Percentiles rank a stretch among this genome's conserved stretches.
Conservation (phyloP, 2,797 vertebrate genomes). For the Selene dorsalis region DNA sequence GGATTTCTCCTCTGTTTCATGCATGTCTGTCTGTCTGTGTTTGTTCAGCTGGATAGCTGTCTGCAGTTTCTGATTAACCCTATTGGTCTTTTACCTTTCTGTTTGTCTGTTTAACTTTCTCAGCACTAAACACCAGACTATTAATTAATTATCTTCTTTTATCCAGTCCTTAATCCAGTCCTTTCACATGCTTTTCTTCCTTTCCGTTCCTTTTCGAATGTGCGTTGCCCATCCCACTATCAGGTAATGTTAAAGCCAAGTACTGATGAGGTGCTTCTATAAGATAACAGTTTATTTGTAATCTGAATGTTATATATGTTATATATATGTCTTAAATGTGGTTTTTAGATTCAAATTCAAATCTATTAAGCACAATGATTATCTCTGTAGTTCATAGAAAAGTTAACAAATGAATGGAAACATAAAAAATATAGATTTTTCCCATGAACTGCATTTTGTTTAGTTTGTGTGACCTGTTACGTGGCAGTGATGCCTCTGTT, state of each 20-base stretch:
- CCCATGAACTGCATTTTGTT: background rate
- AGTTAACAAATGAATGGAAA: background rate
- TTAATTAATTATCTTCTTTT: background rate
- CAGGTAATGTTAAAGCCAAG: background rate
- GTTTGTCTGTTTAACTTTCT: background rate
- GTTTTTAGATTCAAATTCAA: background rate
- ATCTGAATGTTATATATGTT: too few relatives aligned
- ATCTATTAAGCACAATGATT: background rate
- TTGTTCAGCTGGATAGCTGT: conserved; percentile 12
- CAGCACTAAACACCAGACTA: background rate
- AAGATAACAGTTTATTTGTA: too few relatives aligned
- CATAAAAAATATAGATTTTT: background rate
- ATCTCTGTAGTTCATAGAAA: background rate
- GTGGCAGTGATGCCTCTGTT: background rate
- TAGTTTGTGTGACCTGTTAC: background rate
- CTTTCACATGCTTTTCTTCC: background rate
- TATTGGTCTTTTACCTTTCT: background rate
- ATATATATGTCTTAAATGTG: too few relatives aligned
- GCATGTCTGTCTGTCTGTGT: conserved; percentile 8
- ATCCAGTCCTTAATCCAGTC: background rate
- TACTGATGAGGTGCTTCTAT: background rate
- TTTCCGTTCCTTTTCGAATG: background rate
- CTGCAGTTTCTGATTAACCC: background rate
- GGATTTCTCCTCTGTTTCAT: conserved; percentile 44
- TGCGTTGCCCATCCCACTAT: background rate